Evolutionary conservation across 2,113 vertebrate genomes (phyloP).

Genomic region (Solea solea): DNA sequence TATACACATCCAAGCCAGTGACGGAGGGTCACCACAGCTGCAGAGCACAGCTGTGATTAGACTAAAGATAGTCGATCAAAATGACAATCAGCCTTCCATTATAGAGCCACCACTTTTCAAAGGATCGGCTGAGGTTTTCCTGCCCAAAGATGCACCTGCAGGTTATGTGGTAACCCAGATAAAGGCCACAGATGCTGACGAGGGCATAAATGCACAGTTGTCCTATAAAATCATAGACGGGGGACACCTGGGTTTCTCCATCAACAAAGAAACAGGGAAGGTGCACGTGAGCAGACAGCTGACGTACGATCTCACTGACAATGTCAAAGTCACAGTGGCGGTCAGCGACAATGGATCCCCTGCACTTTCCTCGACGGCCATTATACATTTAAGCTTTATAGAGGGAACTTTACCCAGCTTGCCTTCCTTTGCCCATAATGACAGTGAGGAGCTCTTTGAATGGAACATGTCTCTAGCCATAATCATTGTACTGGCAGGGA

Average conservation of each 20-base stretch:
- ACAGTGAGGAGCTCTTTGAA: constrained; percentile 77
- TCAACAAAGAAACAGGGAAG: constrained; percentile 89
- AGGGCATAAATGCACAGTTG: constrained; percentile 89
- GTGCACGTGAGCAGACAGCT: constrained; percentile 87
- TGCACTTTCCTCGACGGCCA: constrained; percentile 86
- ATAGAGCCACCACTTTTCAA: constrained; percentile 87
- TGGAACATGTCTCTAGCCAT: constrained; percentile 93
- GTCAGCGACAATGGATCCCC: constrained; percentile 89
- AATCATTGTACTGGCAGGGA: constrained; percentile 91
- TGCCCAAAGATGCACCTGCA: constrained; percentile 87
- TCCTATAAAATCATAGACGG: constrained; percentile 87
- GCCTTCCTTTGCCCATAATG: constrained; percentile 78
- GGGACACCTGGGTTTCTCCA: constrained; percentile 85
- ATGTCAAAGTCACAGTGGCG: constrained; percentile 84
- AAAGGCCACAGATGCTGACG: constrained; percentile 90
- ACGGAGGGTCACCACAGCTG: constrained; percentile 92
- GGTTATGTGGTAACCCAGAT: constrained; percentile 89
- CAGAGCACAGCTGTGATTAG: constrained; percentile 88
- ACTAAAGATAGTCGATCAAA: constrained; percentile 92
- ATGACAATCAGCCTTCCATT: constrained; percentile 91
- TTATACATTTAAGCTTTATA: constrained; percentile 87
- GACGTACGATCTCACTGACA: constrained; percentile 85
- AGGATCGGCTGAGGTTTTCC: constrained; percentile 87
- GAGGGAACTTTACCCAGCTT: constrained; percentile 81
- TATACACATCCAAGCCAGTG: constrained; percentile 89